Conservation (phyloP, 2,888 invertebrate species). For the Mimas tiliae region DNA sequence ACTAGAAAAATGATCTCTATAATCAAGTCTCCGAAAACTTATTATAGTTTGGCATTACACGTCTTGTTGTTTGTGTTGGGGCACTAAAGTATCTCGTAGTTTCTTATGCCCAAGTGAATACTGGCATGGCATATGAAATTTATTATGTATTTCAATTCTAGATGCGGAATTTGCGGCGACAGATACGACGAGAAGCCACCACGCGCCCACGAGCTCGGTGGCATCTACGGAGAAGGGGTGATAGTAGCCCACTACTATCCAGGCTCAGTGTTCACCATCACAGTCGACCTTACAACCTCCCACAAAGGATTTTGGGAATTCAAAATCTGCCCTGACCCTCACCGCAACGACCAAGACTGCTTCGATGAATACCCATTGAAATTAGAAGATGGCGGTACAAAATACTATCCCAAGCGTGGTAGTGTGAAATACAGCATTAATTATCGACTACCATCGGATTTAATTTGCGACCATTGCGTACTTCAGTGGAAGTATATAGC, state of each 20-base stretch:
- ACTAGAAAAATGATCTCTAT: too few relatives aligned
- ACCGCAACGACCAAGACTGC: constrained; percentile 88
- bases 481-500: constrained; percentile 94
- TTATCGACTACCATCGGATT: constrained; percentile 50
- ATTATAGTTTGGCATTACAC: too few relatives aligned
- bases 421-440: constrained; percentile 85
- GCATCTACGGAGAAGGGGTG: constrained; percentile 89
- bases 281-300: constrained; percentile 92
- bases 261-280: constrained; percentile 87
- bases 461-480: constrained; percentile 91
- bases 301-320: constrained; percentile 94
- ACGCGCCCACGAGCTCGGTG: constrained; percentile 90
- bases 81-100: too few relatives aligned
- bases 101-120: too few relatives aligned
- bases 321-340: constrained; percentile 89
- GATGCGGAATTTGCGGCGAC: constrained; percentile 92
- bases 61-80: too few relatives aligned
- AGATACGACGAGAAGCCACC: constrained; percentile 87
- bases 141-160: constrained; percentile 29
- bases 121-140: too few relatives aligned
- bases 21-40: too few relatives aligned
- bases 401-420: constrained; percentile 88
- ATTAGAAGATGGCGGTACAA: constrained; percentile 75
- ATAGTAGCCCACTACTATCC: constrained; percentile 88
- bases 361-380: constrained; percentile 88